These are phyloP conservation scores for Microtus oregoni DNA, from an alignment of 2,113 vertebrate genomes.

Conservation along the genomic window DNA sequence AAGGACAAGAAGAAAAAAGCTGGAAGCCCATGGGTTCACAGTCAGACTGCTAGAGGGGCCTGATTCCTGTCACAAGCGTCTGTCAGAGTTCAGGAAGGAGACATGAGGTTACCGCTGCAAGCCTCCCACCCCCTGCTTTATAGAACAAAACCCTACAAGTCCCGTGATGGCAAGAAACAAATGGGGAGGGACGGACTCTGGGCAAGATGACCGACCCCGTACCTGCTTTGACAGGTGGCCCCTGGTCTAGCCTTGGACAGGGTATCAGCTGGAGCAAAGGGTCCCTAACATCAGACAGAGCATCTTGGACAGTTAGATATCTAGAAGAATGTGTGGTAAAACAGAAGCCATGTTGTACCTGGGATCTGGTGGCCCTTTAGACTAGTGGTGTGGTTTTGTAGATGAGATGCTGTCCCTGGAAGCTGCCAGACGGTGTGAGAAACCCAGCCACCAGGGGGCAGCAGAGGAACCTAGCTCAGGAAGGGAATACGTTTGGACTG, in stretches of 20 bases:
- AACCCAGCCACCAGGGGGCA: neutral
- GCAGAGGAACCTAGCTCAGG: neutral
- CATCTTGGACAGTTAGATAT: neutral
- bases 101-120: neutral
- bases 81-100: neutral
- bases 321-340: neutral
- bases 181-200: neutral
- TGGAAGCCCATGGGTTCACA: neutral
- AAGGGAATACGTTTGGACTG: rapidly evolving
- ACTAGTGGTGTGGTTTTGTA: neutral
- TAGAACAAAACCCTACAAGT: neutral
- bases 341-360: neutral
- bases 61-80: neutral
- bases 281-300: neutral
- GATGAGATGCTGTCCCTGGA: neutral
- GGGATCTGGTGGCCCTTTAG: neutral
- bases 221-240: neutral
- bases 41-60: neutral
- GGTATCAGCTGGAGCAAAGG: neutral
- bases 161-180: neutral
- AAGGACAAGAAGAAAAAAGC: neutral
- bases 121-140: neutral
- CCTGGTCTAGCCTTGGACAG: neutral
- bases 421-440: neutral
- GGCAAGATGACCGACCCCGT: neutral